Evolutionary conservation across 2,888 invertebrate species (phyloP).

Genomic region (Pedicia rivosa): DNA sequence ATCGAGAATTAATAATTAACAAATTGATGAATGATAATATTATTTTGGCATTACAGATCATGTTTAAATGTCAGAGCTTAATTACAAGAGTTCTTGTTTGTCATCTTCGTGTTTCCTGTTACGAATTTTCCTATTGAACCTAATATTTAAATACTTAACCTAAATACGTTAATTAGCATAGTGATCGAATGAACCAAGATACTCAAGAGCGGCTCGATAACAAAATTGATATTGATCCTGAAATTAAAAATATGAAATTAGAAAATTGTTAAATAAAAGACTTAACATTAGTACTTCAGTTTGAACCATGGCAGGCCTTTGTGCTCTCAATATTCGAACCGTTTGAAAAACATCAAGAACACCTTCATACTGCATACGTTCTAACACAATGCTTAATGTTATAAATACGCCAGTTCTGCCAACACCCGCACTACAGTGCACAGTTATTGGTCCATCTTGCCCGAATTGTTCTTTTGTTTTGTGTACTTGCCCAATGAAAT

Average conservation of each 20-base stretch:
- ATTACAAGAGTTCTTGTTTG: too few relatives aligned
- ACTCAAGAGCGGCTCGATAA: constrained; percentile 96
- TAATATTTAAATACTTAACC: too few relatives aligned
- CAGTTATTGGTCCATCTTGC: constrained; percentile 97
- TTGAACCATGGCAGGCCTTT: constrained; percentile 98
- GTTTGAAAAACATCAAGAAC: constrained; percentile 99
- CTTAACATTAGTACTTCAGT: constrained; percentile 76
- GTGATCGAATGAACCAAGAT: constrained; percentile 95
- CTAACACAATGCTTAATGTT: constrained; percentile 91
- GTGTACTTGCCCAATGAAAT: constrained; percentile 98
- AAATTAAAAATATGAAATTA: constrained; percentile 16
- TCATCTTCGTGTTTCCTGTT: too few relatives aligned
- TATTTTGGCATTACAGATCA: too few relatives aligned
- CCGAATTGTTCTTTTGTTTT: constrained; percentile 99
- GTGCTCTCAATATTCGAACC: constrained; percentile 92
- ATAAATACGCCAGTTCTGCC: constrained; percentile 98
- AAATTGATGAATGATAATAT: too few relatives aligned
- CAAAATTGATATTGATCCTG: constrained; percentile 99
- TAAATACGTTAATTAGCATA: constrained; percentile 71
- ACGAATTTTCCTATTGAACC: too few relatives aligned
- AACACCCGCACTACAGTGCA: constrained; percentile 97
- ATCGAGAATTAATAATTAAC: too few relatives aligned
- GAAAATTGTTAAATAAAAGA: constrained; percentile 22
- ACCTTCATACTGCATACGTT: constrained; percentile 98
- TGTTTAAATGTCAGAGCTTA: too few relatives aligned